Conservation (phyloP, 2,797 vertebrate species). For the Cyprinodon diabolis region DNA sequence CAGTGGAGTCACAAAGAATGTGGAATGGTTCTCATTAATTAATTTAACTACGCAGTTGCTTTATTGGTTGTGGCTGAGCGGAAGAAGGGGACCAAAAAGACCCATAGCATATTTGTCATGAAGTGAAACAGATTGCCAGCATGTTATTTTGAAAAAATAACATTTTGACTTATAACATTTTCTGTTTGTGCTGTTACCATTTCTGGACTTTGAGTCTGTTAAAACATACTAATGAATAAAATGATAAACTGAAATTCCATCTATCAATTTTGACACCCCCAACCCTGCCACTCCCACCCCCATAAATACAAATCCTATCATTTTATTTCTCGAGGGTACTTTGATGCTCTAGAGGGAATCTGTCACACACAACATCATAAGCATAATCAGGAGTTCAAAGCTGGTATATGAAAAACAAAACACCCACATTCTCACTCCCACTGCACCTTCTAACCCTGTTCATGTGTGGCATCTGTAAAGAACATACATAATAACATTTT, state of each 20-base stretch:
- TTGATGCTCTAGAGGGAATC: conserved; percentile 54
- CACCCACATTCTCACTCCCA: conserved; percentile 73
- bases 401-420: conserved; percentile 71
- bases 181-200: too few species aligned
- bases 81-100: too few species aligned
- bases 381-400: conserved; percentile 72
- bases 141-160: too few species aligned
- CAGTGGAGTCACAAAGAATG: too few species aligned
- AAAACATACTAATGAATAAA: too few species aligned
- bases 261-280: conserved; percentile 1
- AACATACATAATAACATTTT: conserved; percentile 45
- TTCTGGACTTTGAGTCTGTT: too few species aligned
- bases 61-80: too few species aligned
- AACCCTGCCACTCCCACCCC: neutral
- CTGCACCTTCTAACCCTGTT: conserved; percentile 68
- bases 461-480: conserved; percentile 62
- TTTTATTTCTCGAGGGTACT: conserved; percentile 38
- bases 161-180: too few species aligned
- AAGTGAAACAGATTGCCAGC: too few species aligned
- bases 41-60: too few species aligned
- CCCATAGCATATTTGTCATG: too few species aligned
- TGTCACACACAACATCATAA: conserved; percentile 75
- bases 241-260: conserved; percentile 4
- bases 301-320: conserved; percentile 1
- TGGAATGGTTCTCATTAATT: too few species aligned